phyloP scores from a whole-genome alignment of 2,797 vertebrate species.

The Capromys pilorides region DNA sequence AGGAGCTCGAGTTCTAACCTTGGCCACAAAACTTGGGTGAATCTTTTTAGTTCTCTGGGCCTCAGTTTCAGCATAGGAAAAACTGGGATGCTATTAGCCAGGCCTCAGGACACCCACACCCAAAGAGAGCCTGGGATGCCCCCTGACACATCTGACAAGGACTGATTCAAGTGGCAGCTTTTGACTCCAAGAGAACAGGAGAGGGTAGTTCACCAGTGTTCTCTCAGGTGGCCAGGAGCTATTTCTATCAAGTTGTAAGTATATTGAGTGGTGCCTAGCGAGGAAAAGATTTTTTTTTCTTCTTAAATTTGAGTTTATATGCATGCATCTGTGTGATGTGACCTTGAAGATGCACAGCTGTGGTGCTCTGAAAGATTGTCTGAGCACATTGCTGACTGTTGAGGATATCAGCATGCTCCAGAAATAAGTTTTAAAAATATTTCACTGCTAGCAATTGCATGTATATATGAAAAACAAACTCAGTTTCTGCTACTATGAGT shows the following conservation, averaged over 20 bases:
- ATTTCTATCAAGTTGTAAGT: conserved; percentile 22
- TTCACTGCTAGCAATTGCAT: neutral
- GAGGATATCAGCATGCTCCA: neutral
- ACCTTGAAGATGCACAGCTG: neutral
- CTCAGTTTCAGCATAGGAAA: conserved; percentile 19
- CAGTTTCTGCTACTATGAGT: neutral
- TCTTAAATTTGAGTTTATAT: conserved; percentile 11
- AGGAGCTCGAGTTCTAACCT: neutral
- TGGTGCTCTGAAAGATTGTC: conserved; percentile 27
- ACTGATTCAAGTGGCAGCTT: neutral
- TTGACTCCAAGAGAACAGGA: neutral
- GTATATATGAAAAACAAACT: neutral
- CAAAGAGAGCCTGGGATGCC: neutral
- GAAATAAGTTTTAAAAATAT: conserved; percentile 24
- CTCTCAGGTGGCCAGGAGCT: neutral
- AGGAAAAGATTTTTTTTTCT: conserved; percentile 25
- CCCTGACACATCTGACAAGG: neutral
- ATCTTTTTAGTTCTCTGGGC: neutral
- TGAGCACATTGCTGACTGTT: neutral
- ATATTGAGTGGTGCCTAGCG: neutral
- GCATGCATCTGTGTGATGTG: neutral
- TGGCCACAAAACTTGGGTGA: neutral
- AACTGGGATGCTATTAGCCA: neutral
- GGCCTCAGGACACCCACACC: neutral
- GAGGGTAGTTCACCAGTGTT: neutral